Base-by-base conservation (phyloP, 2,888 invertebrate genomes). In the Cephus sareptanus region DNA sequence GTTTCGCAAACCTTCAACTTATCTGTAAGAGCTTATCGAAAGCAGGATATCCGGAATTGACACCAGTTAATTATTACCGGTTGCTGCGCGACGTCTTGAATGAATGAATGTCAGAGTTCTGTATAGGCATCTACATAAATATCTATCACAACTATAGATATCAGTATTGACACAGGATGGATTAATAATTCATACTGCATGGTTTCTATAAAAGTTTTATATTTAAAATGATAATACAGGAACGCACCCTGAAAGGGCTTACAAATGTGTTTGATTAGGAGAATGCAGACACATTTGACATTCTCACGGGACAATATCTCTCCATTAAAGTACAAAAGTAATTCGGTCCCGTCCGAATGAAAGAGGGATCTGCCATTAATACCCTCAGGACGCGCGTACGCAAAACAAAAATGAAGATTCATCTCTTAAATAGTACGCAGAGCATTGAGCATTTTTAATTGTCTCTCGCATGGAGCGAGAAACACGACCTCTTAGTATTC, bases 141-240 rank as follows among this genome's bases (percentile, higher is more conserved):
- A 56, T 56, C 56, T 56, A 23, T 56, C 56, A 74, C 71, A 34
- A 71, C 11, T 74, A 74, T 33, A 74, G 35, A 74, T 33, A 35
- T 12, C 12, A 15, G 4, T 9, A 34, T 34, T 23, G 76, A 76
- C 74, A 76, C 35, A 35, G 34, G 15, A 37, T 76, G 71, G 15
- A 40, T 31, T 71, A 76, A 76, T 77, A 40, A 73, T 77, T 31
- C 73, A 77, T 74, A 79, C 34, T 79, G 2, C 23, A 23, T 34
- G 31, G 40, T 74, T 77, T 56, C 56, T 71, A 34, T 71, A 77
- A 83, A 82, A 81, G 76, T 78, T 79, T 79, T 78, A 80, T 81
- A 81, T 83, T 81, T 78, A 80, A 83, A 82, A 82, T 83, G 81
- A 85, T 79, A 86, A 85, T 86, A 84, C 85, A 85, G 85, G 85